Evolutionary conservation across 2,888 invertebrate genomes (phyloP).

Genomic region (Pachydiplax longipennis): DNA sequence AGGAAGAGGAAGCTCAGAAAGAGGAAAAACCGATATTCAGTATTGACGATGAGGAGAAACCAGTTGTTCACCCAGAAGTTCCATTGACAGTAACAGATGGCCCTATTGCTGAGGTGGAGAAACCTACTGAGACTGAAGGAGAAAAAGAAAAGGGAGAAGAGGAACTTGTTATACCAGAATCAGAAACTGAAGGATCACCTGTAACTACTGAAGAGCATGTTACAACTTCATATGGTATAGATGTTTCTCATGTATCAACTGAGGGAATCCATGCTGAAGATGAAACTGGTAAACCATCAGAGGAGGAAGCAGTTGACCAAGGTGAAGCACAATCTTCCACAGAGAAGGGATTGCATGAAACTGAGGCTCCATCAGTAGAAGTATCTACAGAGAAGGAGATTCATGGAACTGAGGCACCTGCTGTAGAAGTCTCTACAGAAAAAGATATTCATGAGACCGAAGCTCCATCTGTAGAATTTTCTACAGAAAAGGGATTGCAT

Average conservation of each 20-base stretch:
- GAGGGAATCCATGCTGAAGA: constrained; percentile 37
- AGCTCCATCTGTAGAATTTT: constrained; percentile 9
- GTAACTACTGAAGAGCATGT: constrained; percentile 46
- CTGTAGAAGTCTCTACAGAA: background rate
- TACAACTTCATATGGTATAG: constrained; percentile 46
- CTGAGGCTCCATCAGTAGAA: constrained; percentile 13
- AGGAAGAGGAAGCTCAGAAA: background rate
- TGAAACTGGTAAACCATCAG: constrained; percentile 25
- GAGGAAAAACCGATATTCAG: background rate
- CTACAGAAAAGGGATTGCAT: constrained; percentile 44
- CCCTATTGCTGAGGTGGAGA: background rate
- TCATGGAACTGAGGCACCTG: background rate
- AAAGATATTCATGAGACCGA: background rate
- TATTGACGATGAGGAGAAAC: background rate
- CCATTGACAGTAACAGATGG: background rate
- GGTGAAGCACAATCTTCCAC: constrained; percentile 43
- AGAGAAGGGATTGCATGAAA: constrained; percentile 47
- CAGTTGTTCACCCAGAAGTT: background rate
- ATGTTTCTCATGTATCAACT: constrained; percentile 46
- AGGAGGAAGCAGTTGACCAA: constrained; percentile 45
- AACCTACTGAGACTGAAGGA: background rate
- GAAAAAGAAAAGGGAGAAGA: constrained; percentile 34
- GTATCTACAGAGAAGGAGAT: background rate
- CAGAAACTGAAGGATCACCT: constrained; percentile 43
- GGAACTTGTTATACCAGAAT: constrained; percentile 40